Evolutionary conservation across 2,888 invertebrate genomes (phyloP), one percentile per base, ranked within the genome.

Genomic region (Apantesis nais): DNA sequence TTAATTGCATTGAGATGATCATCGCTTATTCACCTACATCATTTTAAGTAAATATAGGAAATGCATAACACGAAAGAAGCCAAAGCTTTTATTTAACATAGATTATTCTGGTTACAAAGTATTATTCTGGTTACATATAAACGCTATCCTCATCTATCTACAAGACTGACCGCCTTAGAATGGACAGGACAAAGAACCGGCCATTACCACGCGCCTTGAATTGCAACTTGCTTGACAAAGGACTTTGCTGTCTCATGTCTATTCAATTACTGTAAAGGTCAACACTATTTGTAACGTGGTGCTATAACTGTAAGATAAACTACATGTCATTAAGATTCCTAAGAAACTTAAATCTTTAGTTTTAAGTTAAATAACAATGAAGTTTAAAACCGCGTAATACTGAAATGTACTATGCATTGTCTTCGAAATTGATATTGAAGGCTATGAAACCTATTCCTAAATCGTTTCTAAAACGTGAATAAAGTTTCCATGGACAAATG

Each of bases 201-300:
- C 81, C 81, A 85, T 89, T 86, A 88, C 85, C 80, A 81, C 83
- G 79, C 83, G 85, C 85, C 88, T 88, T 85, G 80, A 88, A 90
- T 90, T 89, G 88, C 89, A 89, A 83, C 83, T 78, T 78, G 74
- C 81, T 81, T 82, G 76, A 89, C 88, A 91, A 90, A 91, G 86
- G 85, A 86, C 83, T 85, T 82, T 88, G 89, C 88, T 87, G 88
- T 88, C 85, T 91, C 90, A 90, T 87, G 87, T 88, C 88, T 88
- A 87, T 90, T 89, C 90, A 90, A 91, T 91, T 92, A 90, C 86
- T 80, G 79, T 78, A 87, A 85, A 88, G 89, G 89, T 89, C 88
- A 87, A 85, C 78, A 81, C 19, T 62, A 78, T 81, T 74, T 80
- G 72, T 71, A 75, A 68, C 74, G 66, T 67, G 55, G 29, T 52